Evolutionary conservation across 2,888 invertebrate genomes (phyloP).

Genomic region (Ichneumon xanthorius): DNA sequence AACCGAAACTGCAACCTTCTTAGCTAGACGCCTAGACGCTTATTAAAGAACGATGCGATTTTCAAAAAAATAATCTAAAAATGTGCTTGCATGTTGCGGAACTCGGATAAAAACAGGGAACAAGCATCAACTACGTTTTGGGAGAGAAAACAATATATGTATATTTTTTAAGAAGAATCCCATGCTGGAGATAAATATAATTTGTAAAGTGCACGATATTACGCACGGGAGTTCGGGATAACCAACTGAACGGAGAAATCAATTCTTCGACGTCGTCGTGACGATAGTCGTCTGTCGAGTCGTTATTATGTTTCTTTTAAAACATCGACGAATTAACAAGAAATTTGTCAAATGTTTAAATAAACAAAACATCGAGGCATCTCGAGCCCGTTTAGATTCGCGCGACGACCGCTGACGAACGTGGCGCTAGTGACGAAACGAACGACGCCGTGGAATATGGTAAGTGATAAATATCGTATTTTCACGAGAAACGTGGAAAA

Average conservation of each 20-base stretch:
- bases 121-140: background rate
- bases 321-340: background rate
- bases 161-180: constrained; percentile 8
- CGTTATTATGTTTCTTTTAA: constrained; percentile 8
- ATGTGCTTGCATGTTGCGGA: background rate
- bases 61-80: constrained; percentile 27
- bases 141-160: constrained; percentile 7
- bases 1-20: background rate
- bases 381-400: constrained; percentile 25
- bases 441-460: constrained; percentile 68
- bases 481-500: constrained; percentile 57
- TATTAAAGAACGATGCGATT: background rate
- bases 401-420: background rate
- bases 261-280: constrained; percentile 23
- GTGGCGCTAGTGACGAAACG: constrained; percentile 49
- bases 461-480: constrained; percentile 59
- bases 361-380: constrained; percentile 11
- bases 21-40: background rate
- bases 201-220: constrained; percentile 1
- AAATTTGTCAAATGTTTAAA: constrained; percentile 8
- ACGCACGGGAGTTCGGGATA: constrained; percentile 35
- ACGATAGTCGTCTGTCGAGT: background rate
- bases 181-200: constrained; percentile 32
- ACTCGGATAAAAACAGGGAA: background rate
- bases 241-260: constrained; percentile 13